A percentile compares a stretch with the other conserved stretches of the same genome.
These are phyloP conservation scores for Pseudobourletiella spinata DNA, from an alignment of 1,140 invertebrate species.

Conservation along the genomic window DNA sequence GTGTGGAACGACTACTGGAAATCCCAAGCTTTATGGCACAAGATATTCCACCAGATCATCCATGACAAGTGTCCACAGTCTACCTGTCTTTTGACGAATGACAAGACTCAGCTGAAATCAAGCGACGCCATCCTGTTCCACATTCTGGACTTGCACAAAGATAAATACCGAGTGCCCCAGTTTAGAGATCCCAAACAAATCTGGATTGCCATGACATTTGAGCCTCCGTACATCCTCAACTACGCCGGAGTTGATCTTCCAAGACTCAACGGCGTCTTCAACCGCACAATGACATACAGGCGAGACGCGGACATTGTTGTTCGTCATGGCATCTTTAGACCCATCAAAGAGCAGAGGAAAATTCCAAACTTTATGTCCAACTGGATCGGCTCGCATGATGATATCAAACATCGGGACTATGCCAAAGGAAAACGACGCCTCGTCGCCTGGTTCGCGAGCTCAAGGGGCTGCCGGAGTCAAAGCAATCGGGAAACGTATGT, in stretches of 20 bases:
- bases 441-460: conserved; percentile 47
- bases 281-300: conserved; percentile 46
- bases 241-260: conserved; percentile 20
- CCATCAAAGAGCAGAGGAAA: not conserved
- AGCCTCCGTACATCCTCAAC: conserved; percentile 35
- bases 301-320: conserved; percentile 43
- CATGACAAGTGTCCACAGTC: conserved; percentile 26
- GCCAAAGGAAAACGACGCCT: conserved; percentile 28
- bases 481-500: conserved; percentile 45
- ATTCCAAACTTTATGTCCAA: conserved; percentile 16
- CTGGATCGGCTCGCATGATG: conserved; percentile 29
- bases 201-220: conserved; percentile 36
- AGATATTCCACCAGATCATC: conserved; percentile 29
- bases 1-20: conserved; percentile 35
- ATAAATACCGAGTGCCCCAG: conserved; percentile 17
- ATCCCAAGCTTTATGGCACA: conserved; percentile 30
- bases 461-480: conserved; percentile 41
- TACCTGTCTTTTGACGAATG: conserved; percentile 34
- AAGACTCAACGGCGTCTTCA: conserved; percentile 40
- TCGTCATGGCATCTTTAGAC: conserved; percentile 46
- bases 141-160: conserved; percentile 20
- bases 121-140: conserved; percentile 36
- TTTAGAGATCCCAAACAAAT: conserved; percentile 24
- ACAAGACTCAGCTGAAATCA: conserved; percentile 25
- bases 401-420: conserved; percentile 29